Base-by-base conservation (phyloP, 1,140 invertebrate species). In the Bombus breviceps region DNA sequence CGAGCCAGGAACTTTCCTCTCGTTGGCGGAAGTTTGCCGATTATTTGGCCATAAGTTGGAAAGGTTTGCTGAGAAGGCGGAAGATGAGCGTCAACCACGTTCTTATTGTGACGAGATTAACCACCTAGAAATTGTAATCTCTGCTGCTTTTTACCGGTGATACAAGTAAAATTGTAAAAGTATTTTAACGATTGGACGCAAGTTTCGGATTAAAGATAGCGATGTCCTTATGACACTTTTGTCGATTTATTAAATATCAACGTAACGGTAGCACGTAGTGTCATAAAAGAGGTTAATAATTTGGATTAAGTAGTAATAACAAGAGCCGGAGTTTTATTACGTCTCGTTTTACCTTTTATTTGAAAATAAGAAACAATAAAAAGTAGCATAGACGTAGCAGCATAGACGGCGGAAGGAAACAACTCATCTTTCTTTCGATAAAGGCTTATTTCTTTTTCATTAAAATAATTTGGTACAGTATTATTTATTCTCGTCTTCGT, bases 71-170 rank as follows among this genome's bases (percentile, higher is more conserved):
- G 53, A 72, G 43, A n/a, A 18, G 28, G 12, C 2, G 37, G 28
- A 28, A 43, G 13, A 2, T n/a, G 25, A 41, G 39, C 3, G 37
- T 41, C 22, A 57, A 34, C 6, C 13, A 57, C 13, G 39, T 28
- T 53, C 39, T 37, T 28, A 72, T 81, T 57, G 32, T 22, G 32
- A 71, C 25, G 32, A 66, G 47, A 81, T 57, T 81, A 57, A 53
- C 25, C 59, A 18, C 34, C 25, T 18, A 25, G 28, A 53, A 62
- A 77, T 62, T 12, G 34, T 62, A 39, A 10, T 77, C 37, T 15
- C 37, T 9, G 22, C 10, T 73, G 28, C n/a, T 18, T 32, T 25
- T 28, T 22, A 18, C 0, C 2, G 1, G 10, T 9, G 39, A n/a
- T n/a, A 12, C 59, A 4, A 10, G 10, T 13, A 28, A 13, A n/a